Conservation (phyloP, 2,888 invertebrate genomes). For the Drosophila melanocephala region DNA sequence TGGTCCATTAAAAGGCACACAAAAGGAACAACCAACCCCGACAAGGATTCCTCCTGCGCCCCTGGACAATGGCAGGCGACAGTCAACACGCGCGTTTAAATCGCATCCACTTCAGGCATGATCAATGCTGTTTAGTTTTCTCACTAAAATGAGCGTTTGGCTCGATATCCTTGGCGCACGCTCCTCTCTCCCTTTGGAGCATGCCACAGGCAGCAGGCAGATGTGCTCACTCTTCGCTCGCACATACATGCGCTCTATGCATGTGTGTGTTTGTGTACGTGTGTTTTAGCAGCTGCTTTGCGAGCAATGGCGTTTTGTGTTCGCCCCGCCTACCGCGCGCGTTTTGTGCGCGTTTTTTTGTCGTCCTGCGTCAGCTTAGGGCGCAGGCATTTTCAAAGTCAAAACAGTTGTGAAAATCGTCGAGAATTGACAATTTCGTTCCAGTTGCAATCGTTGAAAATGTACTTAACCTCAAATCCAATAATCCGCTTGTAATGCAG, state of each 20-base stretch:
- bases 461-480: conserved; percentile 80
- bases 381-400: conserved; percentile 51
- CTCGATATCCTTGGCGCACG: conserved; percentile 60
- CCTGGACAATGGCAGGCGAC: conserved; percentile 55
- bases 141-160: conserved; percentile 47
- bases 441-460: conserved; percentile 56
- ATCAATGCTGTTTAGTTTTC: conserved; percentile 63
- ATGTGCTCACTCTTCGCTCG: conserved; percentile 35
- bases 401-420: conserved; percentile 69
- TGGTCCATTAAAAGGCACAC: conserved; percentile 70
- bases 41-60: conserved; percentile 14
- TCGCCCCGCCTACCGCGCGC: conserved; percentile 74
- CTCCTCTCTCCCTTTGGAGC: conserved; percentile 59
- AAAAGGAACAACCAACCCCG: conserved; percentile 59
- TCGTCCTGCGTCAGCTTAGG: conserved; percentile 40
- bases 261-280: conserved; percentile 24
- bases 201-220: conserved; percentile 59
- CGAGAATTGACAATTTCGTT: conserved; percentile 54
- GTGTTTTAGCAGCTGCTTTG: conserved; percentile 45
- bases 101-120: conserved; percentile 51
- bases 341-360: conserved; percentile 61
- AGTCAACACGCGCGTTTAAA: conserved; percentile 49
- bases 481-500: conserved; percentile 80
- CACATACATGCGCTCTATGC: conserved; percentile 12
- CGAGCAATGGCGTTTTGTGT: conserved; percentile 76